Base-by-base conservation (phyloP, 2,113 vertebrate species). In the Lynx canadensis region DNA sequence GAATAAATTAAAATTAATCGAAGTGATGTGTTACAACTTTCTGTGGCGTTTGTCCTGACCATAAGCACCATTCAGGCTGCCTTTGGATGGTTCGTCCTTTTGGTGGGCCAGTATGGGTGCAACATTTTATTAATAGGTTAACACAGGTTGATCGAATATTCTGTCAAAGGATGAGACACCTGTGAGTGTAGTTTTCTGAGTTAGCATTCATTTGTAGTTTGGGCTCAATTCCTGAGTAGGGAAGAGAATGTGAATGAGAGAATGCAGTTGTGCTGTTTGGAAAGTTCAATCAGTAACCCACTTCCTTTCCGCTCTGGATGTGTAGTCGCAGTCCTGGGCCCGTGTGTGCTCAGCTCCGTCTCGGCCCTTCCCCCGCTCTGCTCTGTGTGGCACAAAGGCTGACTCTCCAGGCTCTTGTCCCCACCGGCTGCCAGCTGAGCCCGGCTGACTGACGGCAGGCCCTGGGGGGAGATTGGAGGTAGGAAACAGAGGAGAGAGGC, bases 111-210 rank as follows among this genome's bases (percentile, higher is more conserved):
- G 11, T 9, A 36, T n/a, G 23, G 36, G 33, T 73, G 7, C 31
- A 36, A 52, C 25, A 21, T 78, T 89, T 95, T 89, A 50, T 33
- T 89, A 86, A 79, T 38, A 82, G 29, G 33, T 33, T 66, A 78
- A 78, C 45, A 14, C 15, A 50, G 74, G 48, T 73, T 81, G 60
- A 73, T 41, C 18, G 7, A 92, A 57, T 73, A 29, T 66, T 65
- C 92, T 69, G 41, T 69, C 50, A 94, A 86, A 96, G 93, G 89
- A 84, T 65, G 31, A 95, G 55, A 81, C n/a, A 63, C 29, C 73
- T 68, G 45, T 13, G 50, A 60, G 83, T 36, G 76, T 25, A 66
- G 19, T 82, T 87, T 86, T 92, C n/a, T 48, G 16, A 84, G 8
- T 63, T 50, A 76, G n/a, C 69, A 83, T n/a, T 80, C 80, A 71